Conservation (phyloP, 2,113 vertebrate genomes). For the Melanerpes formicivorus region DNA sequence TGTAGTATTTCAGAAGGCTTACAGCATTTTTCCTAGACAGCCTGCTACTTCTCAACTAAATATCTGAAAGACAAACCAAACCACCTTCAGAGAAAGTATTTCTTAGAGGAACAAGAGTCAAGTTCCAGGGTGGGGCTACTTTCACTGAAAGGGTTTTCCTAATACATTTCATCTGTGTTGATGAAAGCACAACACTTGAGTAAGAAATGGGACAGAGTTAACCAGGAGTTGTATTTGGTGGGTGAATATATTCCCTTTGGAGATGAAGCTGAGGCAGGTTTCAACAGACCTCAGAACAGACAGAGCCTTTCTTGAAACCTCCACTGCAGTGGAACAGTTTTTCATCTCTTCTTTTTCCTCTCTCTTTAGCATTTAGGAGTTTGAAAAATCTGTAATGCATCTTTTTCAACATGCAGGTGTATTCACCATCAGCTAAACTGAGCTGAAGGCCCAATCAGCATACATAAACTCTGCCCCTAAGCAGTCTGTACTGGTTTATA, state of each 20-base stretch:
- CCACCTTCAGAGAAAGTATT: background rate
- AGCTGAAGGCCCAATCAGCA: slow-evolving; percentile 77
- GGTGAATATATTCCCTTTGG: background rate
- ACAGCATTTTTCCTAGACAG: background rate
- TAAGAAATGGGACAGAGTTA: background rate
- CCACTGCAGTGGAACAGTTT: background rate
- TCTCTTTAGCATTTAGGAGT: background rate
- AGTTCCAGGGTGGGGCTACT: background rate
- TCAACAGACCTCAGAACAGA: slow-evolving; percentile 4
- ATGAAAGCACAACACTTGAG: background rate
- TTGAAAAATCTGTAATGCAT: background rate
- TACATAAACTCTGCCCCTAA: slow-evolving; percentile 66
- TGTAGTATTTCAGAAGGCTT: background rate
- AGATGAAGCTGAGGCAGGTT: background rate
- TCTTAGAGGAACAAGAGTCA: background rate
- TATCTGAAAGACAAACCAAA: background rate
- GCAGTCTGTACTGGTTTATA: slow-evolving; percentile 44
- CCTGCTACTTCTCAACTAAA: background rate
- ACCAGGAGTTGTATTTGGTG: background rate
- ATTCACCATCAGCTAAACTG: background rate
- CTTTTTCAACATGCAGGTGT: slow-evolving; percentile 33
- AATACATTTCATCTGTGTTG: background rate
- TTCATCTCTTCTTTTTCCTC: background rate
- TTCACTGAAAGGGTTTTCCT: background rate
- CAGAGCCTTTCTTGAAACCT: background rate